Evolutionary conservation across 2,888 invertebrate genomes (phyloP).

Genomic region (Gastrophysa polygoni): DNA sequence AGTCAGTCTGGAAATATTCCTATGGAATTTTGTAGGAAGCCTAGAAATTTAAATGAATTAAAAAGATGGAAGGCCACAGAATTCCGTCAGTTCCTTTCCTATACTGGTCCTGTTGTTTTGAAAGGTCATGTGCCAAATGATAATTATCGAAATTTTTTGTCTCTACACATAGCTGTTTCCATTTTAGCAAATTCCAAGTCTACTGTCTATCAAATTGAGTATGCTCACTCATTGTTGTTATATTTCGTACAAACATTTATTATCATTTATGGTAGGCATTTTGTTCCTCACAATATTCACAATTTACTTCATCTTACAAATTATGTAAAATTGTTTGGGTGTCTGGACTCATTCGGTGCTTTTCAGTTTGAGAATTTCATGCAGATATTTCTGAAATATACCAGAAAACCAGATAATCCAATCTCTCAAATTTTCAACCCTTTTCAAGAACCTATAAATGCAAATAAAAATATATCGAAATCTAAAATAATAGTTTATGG

Average conservation of each 20-base stretch:
- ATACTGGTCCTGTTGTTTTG: constrained; percentile 14
- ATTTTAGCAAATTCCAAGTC: constrained; percentile 13
- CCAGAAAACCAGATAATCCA: constrained; percentile 13
- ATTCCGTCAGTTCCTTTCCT: constrained; percentile 16
- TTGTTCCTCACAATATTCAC: constrained; percentile 12
- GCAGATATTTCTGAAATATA: constrained; percentile 1
- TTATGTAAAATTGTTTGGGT: constrained; percentile 7
- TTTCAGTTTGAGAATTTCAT: constrained; percentile 7
- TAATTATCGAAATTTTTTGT: constrained; percentile 20
- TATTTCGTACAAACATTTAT: constrained; percentile 16
- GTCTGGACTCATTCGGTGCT: too few species aligned
- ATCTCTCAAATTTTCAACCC: constrained; percentile 13
- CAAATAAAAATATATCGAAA: background rate
- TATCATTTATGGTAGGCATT: constrained; percentile 3
- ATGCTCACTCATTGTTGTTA: constrained; percentile 5
- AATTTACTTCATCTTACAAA: constrained; percentile 9
- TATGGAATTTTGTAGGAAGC: constrained; percentile 12
- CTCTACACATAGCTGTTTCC: constrained; percentile 17
- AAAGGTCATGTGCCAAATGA: constrained; percentile 6
- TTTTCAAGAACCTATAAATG: background rate
- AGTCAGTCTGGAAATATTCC: constrained; percentile 9
- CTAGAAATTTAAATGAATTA: constrained; percentile 7
- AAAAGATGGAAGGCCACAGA: constrained; percentile 19
- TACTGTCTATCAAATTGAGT: constrained; percentile 4
- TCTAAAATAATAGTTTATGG: background rate